Evolutionary conservation across 2,888 invertebrate genomes (phyloP), one percentile per base, ranked within the genome.

Genomic region (Miltochrista miniata): DNA sequence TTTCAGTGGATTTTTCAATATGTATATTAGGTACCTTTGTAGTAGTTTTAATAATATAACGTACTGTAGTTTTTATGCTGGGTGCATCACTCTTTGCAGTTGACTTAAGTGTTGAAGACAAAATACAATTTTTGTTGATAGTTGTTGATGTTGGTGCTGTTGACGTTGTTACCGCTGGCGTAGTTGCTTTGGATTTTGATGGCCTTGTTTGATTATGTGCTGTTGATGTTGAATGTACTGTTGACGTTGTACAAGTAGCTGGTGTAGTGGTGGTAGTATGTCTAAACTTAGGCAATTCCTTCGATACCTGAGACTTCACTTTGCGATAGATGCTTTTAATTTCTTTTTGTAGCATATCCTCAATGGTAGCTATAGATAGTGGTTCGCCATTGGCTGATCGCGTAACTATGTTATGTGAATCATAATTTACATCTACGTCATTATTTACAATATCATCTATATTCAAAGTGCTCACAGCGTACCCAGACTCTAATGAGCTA

Each of bases 301-400:
- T 44, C 0, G 67, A 64, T 4, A 84, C 50, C 67, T 79, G 81
- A n/a, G 62, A 48, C 67, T 76, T 85, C 0, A 81, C 61, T 59
- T 79, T 80, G 1, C 70, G 55, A 40, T 74, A 81, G 4, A 72
- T 57, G 18, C 63, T 72, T 39, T 80, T 79, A 1, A 85, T 45
- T 54, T 83, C 69, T 7, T 59, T 59, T 55, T 83, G 74, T 2
- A 86, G 45, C 13, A 53, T 48, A 10, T 72, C 64, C 64, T 83
- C 81, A 0, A 81, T 53, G 33, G 57, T 70, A 29, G 79, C 76
- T 31, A 75, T 56, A 0, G 74, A 73, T 8, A 58, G 56, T 1
- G 69, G 56, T 1, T 76, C 70, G 42, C 70, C 59, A 48, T 60
- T 70, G 2, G 77, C 47, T 11, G 82, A 81, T 53, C 81, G 68